Evolutionary conservation across 2,113 vertebrate species (phyloP).

Genomic region (Himantopus leucocephalus): DNA sequence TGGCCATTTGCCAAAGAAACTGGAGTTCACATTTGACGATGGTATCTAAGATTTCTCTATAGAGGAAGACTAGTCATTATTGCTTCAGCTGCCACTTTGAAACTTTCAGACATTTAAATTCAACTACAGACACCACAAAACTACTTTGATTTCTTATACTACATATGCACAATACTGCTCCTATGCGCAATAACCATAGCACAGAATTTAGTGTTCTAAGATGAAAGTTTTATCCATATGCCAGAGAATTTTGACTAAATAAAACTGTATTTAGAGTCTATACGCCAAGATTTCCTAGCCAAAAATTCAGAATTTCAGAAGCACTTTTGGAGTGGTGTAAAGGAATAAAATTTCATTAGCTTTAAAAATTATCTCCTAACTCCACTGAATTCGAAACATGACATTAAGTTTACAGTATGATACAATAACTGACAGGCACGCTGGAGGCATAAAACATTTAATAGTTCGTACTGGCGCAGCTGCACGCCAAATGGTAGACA

Average conservation of each 20-base stretch:
- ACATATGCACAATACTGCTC: neutral
- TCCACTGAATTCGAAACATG: neutral
- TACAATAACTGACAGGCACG: neutral
- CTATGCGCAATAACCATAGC: neutral
- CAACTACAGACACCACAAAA: neutral
- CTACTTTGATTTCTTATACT: neutral
- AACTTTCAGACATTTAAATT: neutral
- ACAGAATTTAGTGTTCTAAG: neutral
- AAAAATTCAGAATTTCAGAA: neutral
- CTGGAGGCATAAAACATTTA: neutral
- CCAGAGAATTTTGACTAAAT: neutral
- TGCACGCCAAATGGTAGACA: neutral
- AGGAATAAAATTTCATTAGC: neutral
- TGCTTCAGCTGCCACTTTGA: neutral
- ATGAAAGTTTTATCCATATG: neutral
- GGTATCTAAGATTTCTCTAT: neutral
- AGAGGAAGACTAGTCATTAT: neutral
- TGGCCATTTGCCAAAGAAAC: neutral
- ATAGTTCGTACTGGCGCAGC: neutral
- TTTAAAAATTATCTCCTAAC: neutral
- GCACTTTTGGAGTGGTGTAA: neutral
- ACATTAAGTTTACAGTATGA: neutral
- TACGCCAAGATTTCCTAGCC: neutral
- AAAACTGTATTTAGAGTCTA: neutral
- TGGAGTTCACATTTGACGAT: neutral